Conservation (phyloP, 2,113 vertebrate species). For the Ptilonorhynchus violaceus region DNA sequence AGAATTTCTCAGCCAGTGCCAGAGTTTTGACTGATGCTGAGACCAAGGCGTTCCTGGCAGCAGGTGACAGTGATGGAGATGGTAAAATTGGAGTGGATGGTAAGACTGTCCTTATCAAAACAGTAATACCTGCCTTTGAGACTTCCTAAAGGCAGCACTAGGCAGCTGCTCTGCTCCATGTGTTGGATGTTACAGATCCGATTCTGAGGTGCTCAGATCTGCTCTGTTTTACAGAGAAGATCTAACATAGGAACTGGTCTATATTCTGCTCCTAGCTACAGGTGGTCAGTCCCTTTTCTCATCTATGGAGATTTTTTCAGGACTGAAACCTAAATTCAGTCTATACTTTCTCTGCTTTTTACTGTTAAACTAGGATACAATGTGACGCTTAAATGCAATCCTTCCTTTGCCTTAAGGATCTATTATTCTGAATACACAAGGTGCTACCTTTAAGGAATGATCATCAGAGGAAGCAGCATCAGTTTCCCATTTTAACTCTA, state of each 20-base stretch:
- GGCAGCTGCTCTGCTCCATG: not conserved
- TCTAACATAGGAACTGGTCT: not conserved
- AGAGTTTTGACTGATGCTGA: constrained; percentile 75
- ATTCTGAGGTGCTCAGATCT: not conserved
- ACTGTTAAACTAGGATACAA: not conserved
- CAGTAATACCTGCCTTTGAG: not conserved
- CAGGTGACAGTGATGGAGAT: constrained; percentile 78
- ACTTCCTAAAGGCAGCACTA: not conserved
- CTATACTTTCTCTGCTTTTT: not conserved
- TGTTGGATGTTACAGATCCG: not conserved
- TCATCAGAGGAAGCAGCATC: not conserved
- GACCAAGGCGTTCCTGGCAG: constrained; percentile 73
- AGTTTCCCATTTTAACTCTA: not conserved
- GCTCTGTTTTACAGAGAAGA: not conserved
- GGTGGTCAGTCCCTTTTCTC: not conserved
- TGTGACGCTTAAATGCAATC: not conserved
- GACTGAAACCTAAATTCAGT: not conserved
- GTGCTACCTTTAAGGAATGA: not conserved
- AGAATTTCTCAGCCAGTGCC: constrained; percentile 76
- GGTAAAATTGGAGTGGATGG: constrained; percentile 82
- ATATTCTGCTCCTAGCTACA: not conserved
- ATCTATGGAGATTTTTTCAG: not conserved
- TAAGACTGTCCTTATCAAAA: constrained; percentile 19
- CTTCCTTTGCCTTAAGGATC: not conserved
- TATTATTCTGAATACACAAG: not conserved